A percentile compares a stretch with the other conserved stretches of the same genome.
These are phyloP conservation scores for Lissonota sp. DNA, from an alignment of 2,888 invertebrate genomes.

Conservation along the genomic window DNA sequence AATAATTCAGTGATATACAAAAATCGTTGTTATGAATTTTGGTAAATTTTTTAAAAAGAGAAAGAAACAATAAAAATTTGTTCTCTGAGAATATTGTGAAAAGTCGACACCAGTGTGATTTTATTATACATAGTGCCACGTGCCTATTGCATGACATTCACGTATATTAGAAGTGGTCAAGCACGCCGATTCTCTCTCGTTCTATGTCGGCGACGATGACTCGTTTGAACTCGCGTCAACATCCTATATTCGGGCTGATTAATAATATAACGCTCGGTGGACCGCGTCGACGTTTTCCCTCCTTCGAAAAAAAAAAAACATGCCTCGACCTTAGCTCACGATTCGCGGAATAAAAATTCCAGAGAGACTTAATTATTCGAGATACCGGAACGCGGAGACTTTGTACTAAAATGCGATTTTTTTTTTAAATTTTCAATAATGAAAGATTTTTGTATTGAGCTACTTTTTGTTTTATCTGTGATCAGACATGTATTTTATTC, in stretches of 20 bases:
- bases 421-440: no score
- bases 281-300: constrained; percentile 32
- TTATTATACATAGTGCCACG: constrained; percentile 14
- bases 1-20: no score
- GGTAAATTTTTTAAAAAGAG: no score
- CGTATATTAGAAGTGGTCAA: constrained; percentile 23
- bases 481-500: no score
- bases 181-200: background rate
- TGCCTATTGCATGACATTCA: constrained; percentile 48
- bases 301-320: background rate
- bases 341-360: constrained; percentile 15
- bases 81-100: no score
- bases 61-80: no score
- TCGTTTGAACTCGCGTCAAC: constrained; percentile 19
- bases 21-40: no score
- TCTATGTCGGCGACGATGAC: constrained; percentile 20
- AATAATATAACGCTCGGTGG: constrained; percentile 58
- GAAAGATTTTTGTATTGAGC: no score
- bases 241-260: constrained; percentile 32
- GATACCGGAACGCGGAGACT: background rate
- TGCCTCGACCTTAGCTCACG: background rate
- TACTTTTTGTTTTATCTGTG: no score
- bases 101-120: no score
- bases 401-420: no score
- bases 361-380: constrained; percentile 6